Base-by-base conservation (phyloP, 2,888 invertebrate species). In the Nineta flava region DNA sequence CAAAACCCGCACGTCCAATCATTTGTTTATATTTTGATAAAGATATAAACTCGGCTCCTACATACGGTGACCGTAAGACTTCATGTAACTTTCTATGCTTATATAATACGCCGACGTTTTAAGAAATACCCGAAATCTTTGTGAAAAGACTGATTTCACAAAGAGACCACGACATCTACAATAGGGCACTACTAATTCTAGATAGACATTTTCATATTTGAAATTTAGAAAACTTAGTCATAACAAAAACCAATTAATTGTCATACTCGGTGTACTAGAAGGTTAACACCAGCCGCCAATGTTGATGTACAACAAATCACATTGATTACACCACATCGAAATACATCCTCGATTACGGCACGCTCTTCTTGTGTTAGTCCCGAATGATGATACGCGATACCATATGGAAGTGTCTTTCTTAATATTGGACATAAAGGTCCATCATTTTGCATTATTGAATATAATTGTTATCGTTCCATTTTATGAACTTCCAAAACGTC, bases 281-380 rank as follows among this genome's bases (percentile, higher is more conserved):
- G 73, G 75, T 97, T 97, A 26, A 97, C 93, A 3, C 96, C 96
- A 17, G 96, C 95, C n/a, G 96, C 96, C 55, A 97, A 71, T 0
- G 96, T 97, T 1, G 95, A 94, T 0, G 96, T 97, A 63, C 94
- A 95, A 62, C 93, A 90, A 54, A 97, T 75, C 31, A 93, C 85
- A 53, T 81, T 86, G 34, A 97, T 68, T n/a, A 78, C 79, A 0
- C 91, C 90, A n/a, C 75, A 72, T 54, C 83, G 76, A 64, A 86
- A 94, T 1, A 80, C 85, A 50, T 85, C 87, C 65, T 96, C 95
- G 13, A 96, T 71, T 48, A 90, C 70, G 54, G 74, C 74, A 31
- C 95, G 70, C 69, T 97, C 96, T 60, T 93, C 94, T 7, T 74
- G 73, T 3, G 90, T 91, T 43, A 97, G 73, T 0, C 95, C 88